phyloP scores from a whole-genome alignment of 2,888 invertebrate species.

The Drosophila birchii region DNA sequence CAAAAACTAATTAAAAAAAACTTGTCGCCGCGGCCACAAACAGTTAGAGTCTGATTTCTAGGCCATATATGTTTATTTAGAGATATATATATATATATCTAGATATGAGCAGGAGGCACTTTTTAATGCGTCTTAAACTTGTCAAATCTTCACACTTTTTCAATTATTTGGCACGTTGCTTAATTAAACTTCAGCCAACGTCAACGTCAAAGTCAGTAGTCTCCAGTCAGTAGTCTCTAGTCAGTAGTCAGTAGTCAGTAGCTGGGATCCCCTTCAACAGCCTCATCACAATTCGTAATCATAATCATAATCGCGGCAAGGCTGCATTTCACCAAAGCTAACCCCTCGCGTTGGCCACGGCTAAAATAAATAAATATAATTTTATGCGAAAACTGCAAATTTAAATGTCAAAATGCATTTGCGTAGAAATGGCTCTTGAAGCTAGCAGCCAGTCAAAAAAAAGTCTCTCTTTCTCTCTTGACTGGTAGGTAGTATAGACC shows the following conservation, averaged over 20 bases:
- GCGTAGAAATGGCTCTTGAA: conserved; percentile 53
- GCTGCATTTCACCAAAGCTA: conserved; percentile 65
- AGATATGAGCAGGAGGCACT: conserved; percentile 5
- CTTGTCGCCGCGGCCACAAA: conserved; percentile 52
- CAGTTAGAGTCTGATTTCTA: conserved; percentile 55
- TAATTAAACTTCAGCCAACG: conserved; percentile 82
- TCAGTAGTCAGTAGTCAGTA: conserved; percentile 30
- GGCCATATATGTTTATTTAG: conserved; percentile 49
- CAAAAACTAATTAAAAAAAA: conserved; percentile 69
- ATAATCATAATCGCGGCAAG: conserved; percentile 47
- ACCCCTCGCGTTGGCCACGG: conserved; percentile 5
- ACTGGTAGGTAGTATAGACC: neutral
- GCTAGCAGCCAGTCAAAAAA: conserved; percentile 1
- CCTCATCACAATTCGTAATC: conserved; percentile 38
- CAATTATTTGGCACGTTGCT: conserved; percentile 83
- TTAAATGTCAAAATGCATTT: conserved; percentile 81
- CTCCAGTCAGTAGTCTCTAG: conserved; percentile 1
- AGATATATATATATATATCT: conserved; percentile 25
- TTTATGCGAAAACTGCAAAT: conserved; percentile 81
- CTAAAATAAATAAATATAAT: conserved; percentile 70
- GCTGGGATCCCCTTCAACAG: conserved; percentile 53
- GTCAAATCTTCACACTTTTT: conserved; percentile 84
- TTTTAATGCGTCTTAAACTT: conserved; percentile 82
- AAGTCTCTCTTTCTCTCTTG: neutral
- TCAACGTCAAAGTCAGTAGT: conserved; percentile 62